Base-by-base conservation (phyloP, 2,113 vertebrate genomes). In the Cyprinodon tularosa region DNA sequence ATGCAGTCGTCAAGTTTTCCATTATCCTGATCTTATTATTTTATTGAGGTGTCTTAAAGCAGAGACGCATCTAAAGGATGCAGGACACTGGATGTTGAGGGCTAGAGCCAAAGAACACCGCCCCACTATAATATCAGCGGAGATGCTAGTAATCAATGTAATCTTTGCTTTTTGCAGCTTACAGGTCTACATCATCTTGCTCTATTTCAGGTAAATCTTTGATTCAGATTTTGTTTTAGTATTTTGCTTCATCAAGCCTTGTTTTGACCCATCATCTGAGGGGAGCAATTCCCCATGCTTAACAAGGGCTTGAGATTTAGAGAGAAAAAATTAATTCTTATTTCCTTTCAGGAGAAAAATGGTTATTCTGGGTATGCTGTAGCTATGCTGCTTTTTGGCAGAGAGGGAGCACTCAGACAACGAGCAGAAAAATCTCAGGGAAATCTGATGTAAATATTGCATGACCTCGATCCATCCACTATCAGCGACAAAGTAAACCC, bases 391-490 rank as follows among this genome's bases (percentile, higher is more conserved):
- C 17, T 64, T 72, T 74, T 72, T 66, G 72, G 36, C 22, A 12
- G 10, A n/a, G 71, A 62, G 65, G 76, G 22, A 88, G 85, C 88
- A 89, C 89, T 87, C 76, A 82, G 83, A 76, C 60, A 81, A 86
- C 71, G 79, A 78, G 82, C 40, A 84, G 71, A 76, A 62, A 83
- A 78, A 66, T 83, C 76, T 64, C 62, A 44, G 63, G 59, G 84
- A 84, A 74, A 81, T 68, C 73, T 66, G 59, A 60, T 71, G 86
- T 92, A 67, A 92, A 91, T 92, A 90, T 85, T 92, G 64, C 61
- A 92, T 86, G 84, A 83, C 76, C 78, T 85, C 29, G 29, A 29
- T 29, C 81, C 90, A 89, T 90, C 78, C 72, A 75, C 88, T 83
- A 87, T 90, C 77, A 80, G 62, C 72, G 14, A 81, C 81, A 75